These are phyloP conservation scores for Scaptomyza graminum DNA, from an alignment of 1,140 invertebrate species.

Conservation along the genomic window DNA sequence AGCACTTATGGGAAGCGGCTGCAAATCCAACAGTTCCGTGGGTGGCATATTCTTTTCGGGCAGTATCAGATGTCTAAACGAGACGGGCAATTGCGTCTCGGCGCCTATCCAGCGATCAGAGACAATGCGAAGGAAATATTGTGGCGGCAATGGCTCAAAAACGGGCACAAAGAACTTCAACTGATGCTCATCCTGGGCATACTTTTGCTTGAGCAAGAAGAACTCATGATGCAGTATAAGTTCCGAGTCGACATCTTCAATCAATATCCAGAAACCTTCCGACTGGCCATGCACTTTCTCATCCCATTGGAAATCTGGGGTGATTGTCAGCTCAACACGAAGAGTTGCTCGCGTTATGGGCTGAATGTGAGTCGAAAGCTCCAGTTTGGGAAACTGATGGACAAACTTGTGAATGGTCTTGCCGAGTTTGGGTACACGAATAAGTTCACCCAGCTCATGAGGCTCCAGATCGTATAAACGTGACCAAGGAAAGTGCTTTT, in stretches of 20 bases:
- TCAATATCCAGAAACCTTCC: slow-evolving; percentile 99
- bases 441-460: slow-evolving; percentile 98
- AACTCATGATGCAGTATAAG: slow-evolving; percentile 98
- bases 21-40: slow-evolving; percentile 98
- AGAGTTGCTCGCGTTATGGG: slow-evolving; percentile 98
- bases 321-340: slow-evolving; percentile 98
- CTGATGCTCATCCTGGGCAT: slow-evolving; percentile 96
- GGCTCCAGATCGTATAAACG: slow-evolving; percentile 97
- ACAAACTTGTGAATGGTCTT: slow-evolving; percentile 99
- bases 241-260: slow-evolving; percentile 99
- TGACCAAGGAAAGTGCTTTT: slow-evolving; percentile 98
- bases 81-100: slow-evolving; percentile 98
- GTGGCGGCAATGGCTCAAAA: slow-evolving; percentile 98
- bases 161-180: slow-evolving; percentile 99
- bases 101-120: slow-evolving; percentile 94
- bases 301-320: slow-evolving; percentile 99
- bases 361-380: slow-evolving; percentile 97
- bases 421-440: slow-evolving; percentile 97
- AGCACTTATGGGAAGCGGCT: slow-evolving; percentile 95
- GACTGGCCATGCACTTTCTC: slow-evolving; percentile 98
- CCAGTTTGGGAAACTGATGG: slow-evolving; percentile 98
- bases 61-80: slow-evolving; percentile 98
- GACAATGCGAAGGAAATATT: slow-evolving; percentile 96
- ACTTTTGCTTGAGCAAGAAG: slow-evolving; percentile 98
- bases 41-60: slow-evolving; percentile 99